Conservation (phyloP, 2,888 invertebrate species). For the Melipona bicolor region DNA sequence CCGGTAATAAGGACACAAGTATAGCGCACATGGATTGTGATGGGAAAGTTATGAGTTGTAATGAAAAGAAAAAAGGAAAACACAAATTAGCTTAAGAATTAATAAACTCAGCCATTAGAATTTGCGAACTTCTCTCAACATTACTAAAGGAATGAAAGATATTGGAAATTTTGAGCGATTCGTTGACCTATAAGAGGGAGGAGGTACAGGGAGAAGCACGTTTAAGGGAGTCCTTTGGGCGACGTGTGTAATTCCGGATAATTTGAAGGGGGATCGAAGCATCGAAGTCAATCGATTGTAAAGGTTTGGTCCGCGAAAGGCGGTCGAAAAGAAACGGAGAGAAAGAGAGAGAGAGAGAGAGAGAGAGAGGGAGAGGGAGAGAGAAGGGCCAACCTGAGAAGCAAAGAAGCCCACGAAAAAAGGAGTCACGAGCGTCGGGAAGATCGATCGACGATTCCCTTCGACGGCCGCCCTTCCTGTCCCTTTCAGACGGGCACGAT, state of each 20-base stretch:
- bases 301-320: constrained; percentile 36
- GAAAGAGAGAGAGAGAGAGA: neutral
- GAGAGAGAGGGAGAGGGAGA: neutral
- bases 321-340: constrained; percentile 29
- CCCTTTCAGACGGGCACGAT: constrained; percentile 50
- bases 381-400: constrained; percentile 10
- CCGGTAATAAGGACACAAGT: neutral
- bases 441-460: constrained; percentile 74
- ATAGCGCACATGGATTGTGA: neutral
- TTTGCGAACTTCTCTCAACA: neutral
- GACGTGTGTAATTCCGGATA: constrained; percentile 46
- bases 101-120: neutral
- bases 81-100: too few species aligned
- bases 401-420: constrained; percentile 57
- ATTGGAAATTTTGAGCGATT: neutral
- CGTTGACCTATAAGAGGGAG: neutral
- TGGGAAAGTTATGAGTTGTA: neutral
- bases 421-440: constrained; percentile 68
- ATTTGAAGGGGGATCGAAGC: constrained; percentile 34
- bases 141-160: neutral
- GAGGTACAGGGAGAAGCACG: neutral
- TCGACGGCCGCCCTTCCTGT: constrained; percentile 66
- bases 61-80: neutral
- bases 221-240: constrained; percentile 26
- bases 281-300: constrained; percentile 34